Evolutionary conservation across 1,140 invertebrate genomes (phyloP), one percentile per base, ranked within the genome.

Genomic region (Magallana gigas): DNA sequence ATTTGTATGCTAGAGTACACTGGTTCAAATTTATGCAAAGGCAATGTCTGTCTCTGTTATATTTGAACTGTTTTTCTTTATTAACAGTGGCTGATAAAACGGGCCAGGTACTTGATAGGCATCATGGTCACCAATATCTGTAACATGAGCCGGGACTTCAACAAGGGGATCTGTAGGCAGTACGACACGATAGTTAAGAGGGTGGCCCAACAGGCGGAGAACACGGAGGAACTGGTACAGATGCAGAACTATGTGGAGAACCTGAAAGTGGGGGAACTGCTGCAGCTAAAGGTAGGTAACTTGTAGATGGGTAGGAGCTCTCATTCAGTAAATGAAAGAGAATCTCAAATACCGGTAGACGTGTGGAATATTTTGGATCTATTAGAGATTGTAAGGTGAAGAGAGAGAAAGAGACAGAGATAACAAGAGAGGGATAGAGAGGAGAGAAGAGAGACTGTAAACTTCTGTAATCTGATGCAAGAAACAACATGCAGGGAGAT

Each of bases 121-220:
- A 91, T 91, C 14, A 91, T 94, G 91, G 91, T 93, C n/a, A 90
- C 88, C 36, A 94, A 94, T 64, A 92, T 95, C n/a, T 89, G 91
- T 29, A 88, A 91, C 5, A 93, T 85, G 0, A 94, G 92, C 82
- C 90, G 91, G 57, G 91, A 91, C 81, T 95, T 95, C 84, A 94
- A 94, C 86, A 90, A 92, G 5, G 89, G 88, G 9, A 95, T 95
- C 23, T 94, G 94, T 90, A 86, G 88, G 14, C 93, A 94, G 90
- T 98, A 98, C 94, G 98, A 99, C 91, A 96, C 96, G 90, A 98
- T 99, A 95, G 97, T 97, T 0, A 96, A 97, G 85, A 96, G 96
- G 91, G 97, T 97, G 29, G 97, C 97, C 29, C 96, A 97, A 93
- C 96, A 96, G 88, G 97, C 98, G 0, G 97, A 98, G 92, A 97